A percentile compares a stretch with the other conserved stretches of the same genome.
These are phyloP conservation scores for Idris sp. DNA, from an alignment of 1,140 invertebrate species.

Conservation along the genomic window DNA sequence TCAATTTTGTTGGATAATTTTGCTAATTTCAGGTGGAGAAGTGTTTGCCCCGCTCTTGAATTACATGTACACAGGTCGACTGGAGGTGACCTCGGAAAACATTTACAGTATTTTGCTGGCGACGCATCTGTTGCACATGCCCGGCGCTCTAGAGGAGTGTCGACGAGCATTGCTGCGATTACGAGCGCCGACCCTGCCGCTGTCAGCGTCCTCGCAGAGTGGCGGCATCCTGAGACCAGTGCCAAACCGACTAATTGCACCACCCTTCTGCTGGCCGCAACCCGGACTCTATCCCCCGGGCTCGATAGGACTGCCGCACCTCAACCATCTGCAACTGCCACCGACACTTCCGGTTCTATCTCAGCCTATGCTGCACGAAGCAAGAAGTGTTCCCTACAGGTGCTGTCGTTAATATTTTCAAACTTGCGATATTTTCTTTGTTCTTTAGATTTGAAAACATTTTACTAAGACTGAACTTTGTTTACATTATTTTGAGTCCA, in stretches of 20 bases:
- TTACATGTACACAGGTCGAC: constrained; percentile 87
- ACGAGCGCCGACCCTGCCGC: constrained; percentile 68
- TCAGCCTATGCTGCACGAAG: constrained; percentile 59
- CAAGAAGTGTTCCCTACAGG: constrained; percentile 46
- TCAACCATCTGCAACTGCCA: constrained; percentile 67
- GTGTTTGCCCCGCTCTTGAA: constrained; percentile 85
- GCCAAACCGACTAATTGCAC: constrained; percentile 71
- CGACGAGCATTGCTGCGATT: constrained; percentile 76
- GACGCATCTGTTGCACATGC: constrained; percentile 87
- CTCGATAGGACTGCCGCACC: constrained; percentile 65
- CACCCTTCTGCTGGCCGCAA: constrained; percentile 73
- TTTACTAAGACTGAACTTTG: too few relatives aligned
- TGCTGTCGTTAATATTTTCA: too few relatives aligned
- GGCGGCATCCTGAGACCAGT: constrained; percentile 73
- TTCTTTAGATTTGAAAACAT: too few relatives aligned
- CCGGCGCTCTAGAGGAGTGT: constrained; percentile 84
- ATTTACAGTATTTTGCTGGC: constrained; percentile 86
- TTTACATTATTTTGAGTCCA: too few relatives aligned
- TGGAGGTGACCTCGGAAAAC: constrained; percentile 84
- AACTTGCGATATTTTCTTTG: too few relatives aligned
- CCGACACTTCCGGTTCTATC: constrained; percentile 63
- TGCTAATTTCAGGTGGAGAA: constrained; percentile 78
- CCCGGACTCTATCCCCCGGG: constrained; percentile 51
- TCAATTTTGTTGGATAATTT: too few relatives aligned
- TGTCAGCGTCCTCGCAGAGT: constrained; percentile 69